phyloP scores from a whole-genome alignment of 92 coral and sea anemone genomes.

The Siderastrea siderea region DNA sequence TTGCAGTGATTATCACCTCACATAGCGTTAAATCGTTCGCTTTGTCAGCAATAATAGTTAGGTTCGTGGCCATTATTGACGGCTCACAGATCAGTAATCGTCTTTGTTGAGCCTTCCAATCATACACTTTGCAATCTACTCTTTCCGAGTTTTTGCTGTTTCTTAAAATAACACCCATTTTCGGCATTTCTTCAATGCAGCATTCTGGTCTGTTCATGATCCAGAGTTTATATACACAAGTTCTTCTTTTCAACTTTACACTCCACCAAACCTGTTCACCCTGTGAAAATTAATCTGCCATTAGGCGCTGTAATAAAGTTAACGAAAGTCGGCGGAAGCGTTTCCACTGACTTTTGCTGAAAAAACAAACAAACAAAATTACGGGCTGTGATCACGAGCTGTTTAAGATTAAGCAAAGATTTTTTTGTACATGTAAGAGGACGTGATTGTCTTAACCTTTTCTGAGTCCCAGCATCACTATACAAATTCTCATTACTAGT shows the following conservation, averaged over 20 bases:
- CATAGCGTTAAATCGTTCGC: conserved; percentile 48
- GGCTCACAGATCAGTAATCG: conserved; percentile 68
- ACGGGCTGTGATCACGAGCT: not conserved
- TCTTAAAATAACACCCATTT: conserved; percentile 46
- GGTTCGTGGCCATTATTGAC: conserved; percentile 33
- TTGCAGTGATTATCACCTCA: conserved; percentile 68
- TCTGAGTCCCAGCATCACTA: no score
- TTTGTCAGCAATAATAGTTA: conserved; percentile 46
- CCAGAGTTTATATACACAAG: conserved; percentile 52
- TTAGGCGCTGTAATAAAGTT: no score
- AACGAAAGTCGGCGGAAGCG: no score
- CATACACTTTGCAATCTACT: conserved; percentile 56
- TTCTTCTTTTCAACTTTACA: conserved; percentile 40
- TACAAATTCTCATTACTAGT: no score
- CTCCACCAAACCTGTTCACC: conserved; percentile 50
- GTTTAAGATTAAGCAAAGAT: no score
- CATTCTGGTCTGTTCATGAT: conserved; percentile 63
- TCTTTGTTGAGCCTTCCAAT: conserved; percentile 11
- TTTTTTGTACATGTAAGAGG: no score
- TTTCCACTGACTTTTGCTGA: not conserved
- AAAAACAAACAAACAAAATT: not conserved
- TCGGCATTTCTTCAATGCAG: conserved; percentile 51
- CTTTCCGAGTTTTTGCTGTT: not conserved
- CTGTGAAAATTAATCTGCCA: conserved; percentile 4
- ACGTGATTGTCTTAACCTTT: no score